These are phyloP conservation scores for Hycleus phaleratus DNA, from an alignment of 1,140 invertebrate genomes.

Conservation along the genomic window DNA sequence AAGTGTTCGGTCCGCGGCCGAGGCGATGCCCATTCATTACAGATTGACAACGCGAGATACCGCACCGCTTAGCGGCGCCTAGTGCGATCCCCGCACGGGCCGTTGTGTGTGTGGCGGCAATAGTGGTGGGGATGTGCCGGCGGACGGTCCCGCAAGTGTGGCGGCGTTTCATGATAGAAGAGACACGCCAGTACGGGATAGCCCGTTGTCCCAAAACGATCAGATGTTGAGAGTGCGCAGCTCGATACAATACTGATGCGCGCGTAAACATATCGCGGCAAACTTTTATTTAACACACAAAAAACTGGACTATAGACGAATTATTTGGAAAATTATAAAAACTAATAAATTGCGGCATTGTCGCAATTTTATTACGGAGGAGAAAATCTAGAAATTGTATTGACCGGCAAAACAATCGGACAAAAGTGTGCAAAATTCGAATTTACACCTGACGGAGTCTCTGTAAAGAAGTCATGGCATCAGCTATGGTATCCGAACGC, in stretches of 20 bases:
- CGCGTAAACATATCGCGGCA: constrained; percentile 37
- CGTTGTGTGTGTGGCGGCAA: constrained; percentile 17
- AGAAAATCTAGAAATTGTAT: too few relatives aligned
- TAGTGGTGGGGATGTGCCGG: constrained; percentile 23
- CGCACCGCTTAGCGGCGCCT: constrained; percentile 21
- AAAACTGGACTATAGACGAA: neutral
- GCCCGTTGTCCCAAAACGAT: constrained; percentile 42
- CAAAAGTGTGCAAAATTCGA: constrained; percentile 1
- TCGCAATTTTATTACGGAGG: too few relatives aligned
- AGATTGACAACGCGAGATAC: constrained; percentile 12
- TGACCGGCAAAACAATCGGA: too few relatives aligned
- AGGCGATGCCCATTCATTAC: constrained; percentile 20
- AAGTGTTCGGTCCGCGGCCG: too few relatives aligned
- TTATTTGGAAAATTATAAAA: too few relatives aligned
- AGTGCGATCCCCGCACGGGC: constrained; percentile 30
- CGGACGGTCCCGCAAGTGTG: constrained; percentile 39
- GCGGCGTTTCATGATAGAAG: constrained; percentile 40
- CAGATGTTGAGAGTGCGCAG: constrained; percentile 39
- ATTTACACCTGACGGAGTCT: neutral
- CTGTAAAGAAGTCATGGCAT: constrained; percentile 13
- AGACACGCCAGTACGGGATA: constrained; percentile 46
- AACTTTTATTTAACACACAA: neutral
- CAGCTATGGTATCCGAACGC: constrained; percentile 41
- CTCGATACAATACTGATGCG: constrained; percentile 28
- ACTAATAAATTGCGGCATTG: too few relatives aligned